These are phyloP conservation scores for human DNA, from an alignment of 2,113 vertebrate species.

Conservation along the genomic window GRCh38 chr9:27547501-27548000, in stretches of 20 bases:
- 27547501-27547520: conserved; percentile 36
- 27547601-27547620: not conserved
- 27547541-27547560: not conserved
- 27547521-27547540: conserved; percentile 57
- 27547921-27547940: conserved; percentile 41
- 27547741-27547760: not conserved
- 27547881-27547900: conserved; percentile 57
- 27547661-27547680: conserved; percentile 12
- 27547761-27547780: conserved; percentile 11
- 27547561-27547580: not conserved
- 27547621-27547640: not conserved
- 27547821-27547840: not conserved
- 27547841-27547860: conserved; percentile 24
- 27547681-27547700: not conserved
- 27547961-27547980: conserved; percentile 57
- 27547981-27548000: conserved; percentile 36
- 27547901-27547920: conserved; percentile 62
- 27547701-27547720: conserved; percentile 24
- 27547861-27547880: conserved; percentile 30
- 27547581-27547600: not conserved
- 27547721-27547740: conserved; percentile 40
- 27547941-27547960: conserved; percentile 52
- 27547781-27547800: not conserved
- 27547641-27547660: conserved; percentile 10
- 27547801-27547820: not conserved